These are phyloP conservation scores for Embidobia sp. DNA, from an alignment of 2,888 invertebrate genomes.

Conservation along the genomic window DNA sequence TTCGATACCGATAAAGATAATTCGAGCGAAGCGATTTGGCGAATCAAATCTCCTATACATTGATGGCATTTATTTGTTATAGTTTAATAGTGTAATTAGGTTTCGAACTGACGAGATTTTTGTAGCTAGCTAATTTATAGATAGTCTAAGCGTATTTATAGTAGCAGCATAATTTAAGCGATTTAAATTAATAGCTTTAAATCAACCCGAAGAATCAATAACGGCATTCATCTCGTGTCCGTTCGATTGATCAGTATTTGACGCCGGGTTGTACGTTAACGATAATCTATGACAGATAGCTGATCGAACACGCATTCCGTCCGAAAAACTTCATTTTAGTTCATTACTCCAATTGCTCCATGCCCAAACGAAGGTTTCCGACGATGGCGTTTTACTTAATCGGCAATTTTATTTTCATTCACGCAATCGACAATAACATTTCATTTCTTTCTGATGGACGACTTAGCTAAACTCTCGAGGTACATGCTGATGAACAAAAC, in stretches of 20 bases:
- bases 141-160: slow-evolving; percentile 44
- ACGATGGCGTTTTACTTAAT: too few species aligned
- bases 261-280: slow-evolving; percentile 30
- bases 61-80: too few species aligned
- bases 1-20: too few species aligned
- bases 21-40: too few species aligned
- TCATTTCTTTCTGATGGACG: too few species aligned
- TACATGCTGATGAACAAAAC: slow-evolving; percentile 11
- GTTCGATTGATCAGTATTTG: slow-evolving; percentile 48
- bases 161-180: slow-evolving; percentile 21
- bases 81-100: background rate
- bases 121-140: slow-evolving; percentile 51
- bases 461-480: too few species aligned
- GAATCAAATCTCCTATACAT: too few species aligned
- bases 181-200: slow-evolving; percentile 33
- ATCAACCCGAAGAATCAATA: slow-evolving; percentile 36
- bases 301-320: slow-evolving; percentile 53
- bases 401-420: too few species aligned
- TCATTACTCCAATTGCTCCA: slow-evolving; percentile 46
- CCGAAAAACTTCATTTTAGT: slow-evolving; percentile 40
- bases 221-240: slow-evolving; percentile 22
- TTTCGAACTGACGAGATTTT: slow-evolving; percentile 5
- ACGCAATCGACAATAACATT: slow-evolving; percentile 42
- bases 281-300: slow-evolving; percentile 15
- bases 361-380: slow-evolving; percentile 41